phyloP scores from a whole-genome alignment of 2,113 vertebrate genomes.

The Rhynchopsitta pachyrhyncha region DNA sequence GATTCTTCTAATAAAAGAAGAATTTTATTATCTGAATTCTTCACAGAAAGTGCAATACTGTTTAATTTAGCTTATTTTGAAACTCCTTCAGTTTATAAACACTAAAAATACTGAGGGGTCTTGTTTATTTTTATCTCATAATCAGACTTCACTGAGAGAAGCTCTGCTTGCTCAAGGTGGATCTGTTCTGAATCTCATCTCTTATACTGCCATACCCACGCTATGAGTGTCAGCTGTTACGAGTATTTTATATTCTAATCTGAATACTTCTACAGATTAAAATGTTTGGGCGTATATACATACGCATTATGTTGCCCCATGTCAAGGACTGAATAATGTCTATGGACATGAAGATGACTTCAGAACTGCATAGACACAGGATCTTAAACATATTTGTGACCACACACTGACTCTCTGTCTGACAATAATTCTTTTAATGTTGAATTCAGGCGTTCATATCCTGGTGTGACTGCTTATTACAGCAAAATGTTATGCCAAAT shows the following conservation, averaged over 20 bases:
- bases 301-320: accelerated
- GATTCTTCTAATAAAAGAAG: neutral
- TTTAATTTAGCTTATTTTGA: neutral
- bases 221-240: neutral
- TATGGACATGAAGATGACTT: neutral
- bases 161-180: neutral
- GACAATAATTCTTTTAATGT: neutral
- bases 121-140: neutral
- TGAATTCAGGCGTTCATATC: neutral
- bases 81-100: neutral
- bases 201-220: neutral
- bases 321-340: neutral
- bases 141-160: neutral
- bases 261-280: neutral
- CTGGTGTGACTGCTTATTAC: neutral
- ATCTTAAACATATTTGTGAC: neutral
- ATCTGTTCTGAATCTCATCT: neutral
- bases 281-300: neutral
- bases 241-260: neutral
- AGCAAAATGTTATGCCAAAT: neutral
- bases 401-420: neutral
- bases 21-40: neutral
- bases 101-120: neutral
- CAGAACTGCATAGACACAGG: neutral
- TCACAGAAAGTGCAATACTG: neutral